Evolutionary conservation across 1,140 invertebrate genomes (phyloP), one percentile per base, ranked within the genome.

Genomic region (Ceratosolen fusciceps): DNA sequence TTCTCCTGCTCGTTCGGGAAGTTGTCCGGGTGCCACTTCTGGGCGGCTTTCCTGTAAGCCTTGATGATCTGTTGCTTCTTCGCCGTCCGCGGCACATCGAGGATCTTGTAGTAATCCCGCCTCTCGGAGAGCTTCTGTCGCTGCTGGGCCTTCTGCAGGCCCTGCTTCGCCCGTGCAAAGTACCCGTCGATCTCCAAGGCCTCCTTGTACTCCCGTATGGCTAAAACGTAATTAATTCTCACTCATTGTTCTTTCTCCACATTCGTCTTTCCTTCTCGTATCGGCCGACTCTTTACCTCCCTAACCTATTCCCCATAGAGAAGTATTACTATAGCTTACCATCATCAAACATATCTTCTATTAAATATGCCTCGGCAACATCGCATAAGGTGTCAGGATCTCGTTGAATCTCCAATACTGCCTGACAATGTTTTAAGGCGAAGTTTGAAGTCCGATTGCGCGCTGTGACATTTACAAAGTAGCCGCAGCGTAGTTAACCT

Each of bases 1-100:
- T 99, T 99, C 83, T 97, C 96, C 72, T 97, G 95, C 9, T 94
- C 95, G 80, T 94, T 93, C 82, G 95, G 94, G 88, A 95, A 99
- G 90, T 98, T 98, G 90, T 99, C 98, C 0, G 98, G 98, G 92
- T 99, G 98, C 98, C 98, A 99, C 89, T 99, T 96, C 89, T 98
- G 96, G 21, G 98, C 98, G 73, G 97, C 93, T 92, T 99, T 99
- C 82, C 98, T 93, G 90, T 99, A 99, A 9, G 98, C 98, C 92
- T 99, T 99, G 1, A 94, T 92, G 24, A 99, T 98, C 89, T 99
- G 97, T 85, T 95, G 94, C 90, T 99, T 99, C 26, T 90, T 94
- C 0, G 98, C 98, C 77, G 93, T 95, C 89, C 96, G 94, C 87
- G 93, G 93, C 0, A 98, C 95, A 24, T 94, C 94, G 58, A 99